Conservation (phyloP, 2,888 invertebrate genomes). For the Dicyrtoma fusca region DNA sequence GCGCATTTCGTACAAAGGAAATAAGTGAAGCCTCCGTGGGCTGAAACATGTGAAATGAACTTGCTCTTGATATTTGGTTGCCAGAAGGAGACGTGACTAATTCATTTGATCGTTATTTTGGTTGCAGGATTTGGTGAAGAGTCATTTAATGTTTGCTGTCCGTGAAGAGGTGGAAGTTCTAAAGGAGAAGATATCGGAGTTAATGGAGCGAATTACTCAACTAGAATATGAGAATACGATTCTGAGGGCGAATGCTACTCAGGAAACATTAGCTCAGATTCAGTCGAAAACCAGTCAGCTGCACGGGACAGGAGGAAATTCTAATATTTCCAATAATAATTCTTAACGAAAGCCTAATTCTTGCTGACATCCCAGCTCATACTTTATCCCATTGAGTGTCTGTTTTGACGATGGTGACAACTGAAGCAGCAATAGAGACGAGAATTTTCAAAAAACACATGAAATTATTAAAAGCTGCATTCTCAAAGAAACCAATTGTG, state of each 20-base stretch:
- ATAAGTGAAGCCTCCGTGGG: too few relatives aligned
- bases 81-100: too few relatives aligned
- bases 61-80: too few relatives aligned
- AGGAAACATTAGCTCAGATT: conserved; percentile 82
- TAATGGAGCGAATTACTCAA: conserved; percentile 86
- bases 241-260: conserved; percentile 82
- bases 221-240: conserved; percentile 86
- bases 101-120: conserved; percentile 55
- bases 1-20: too few relatives aligned
- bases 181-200: conserved; percentile 86
- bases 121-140: conserved; percentile 88
- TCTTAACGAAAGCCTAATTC: conserved; percentile 23
- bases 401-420: not conserved
- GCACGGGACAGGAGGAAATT: conserved; percentile 22
- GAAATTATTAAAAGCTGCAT: not conserved
- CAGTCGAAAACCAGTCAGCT: conserved; percentile 21
- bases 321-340: conserved; percentile 39
- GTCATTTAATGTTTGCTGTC: conserved; percentile 93
- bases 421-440: not conserved
- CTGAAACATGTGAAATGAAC: too few relatives aligned
- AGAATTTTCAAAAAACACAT: not conserved
- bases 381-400: not conserved
- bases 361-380: not conserved
- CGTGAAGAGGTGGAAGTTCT: conserved; percentile 92
- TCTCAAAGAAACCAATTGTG: too few relatives aligned